Percentiles rank a stretch among this genome's conserved stretches.
phyloP scores from a whole-genome alignment of 2,797 vertebrate species.

The Novumbra hubbsi region DNA sequence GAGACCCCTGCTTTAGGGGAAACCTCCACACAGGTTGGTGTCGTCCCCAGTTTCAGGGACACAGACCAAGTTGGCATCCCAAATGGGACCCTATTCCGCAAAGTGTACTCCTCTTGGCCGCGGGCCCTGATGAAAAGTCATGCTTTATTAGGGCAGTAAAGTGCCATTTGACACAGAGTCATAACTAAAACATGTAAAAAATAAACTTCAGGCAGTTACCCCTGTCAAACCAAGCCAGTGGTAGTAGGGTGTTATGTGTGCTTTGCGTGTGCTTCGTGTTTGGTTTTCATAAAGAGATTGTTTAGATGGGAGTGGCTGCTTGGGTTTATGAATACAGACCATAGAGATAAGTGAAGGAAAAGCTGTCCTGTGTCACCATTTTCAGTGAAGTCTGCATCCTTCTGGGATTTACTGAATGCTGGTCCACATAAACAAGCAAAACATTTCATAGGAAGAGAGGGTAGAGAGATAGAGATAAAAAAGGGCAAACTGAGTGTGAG shows the following conservation, averaged over 20 bases:
- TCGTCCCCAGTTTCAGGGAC: not conserved
- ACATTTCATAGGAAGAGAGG: constrained; percentile 9
- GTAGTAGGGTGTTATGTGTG: not conserved
- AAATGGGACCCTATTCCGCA: not conserved
- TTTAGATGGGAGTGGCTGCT: constrained; percentile 34
- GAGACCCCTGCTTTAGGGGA: not conserved
- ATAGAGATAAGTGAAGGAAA: constrained; percentile 33
- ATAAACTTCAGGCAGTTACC: not conserved
- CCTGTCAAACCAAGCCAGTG: not conserved
- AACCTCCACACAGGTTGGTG: not conserved
- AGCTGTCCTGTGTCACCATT: not conserved
- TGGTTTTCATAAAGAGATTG: constrained; percentile 37
- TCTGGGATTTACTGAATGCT: constrained; percentile 37
- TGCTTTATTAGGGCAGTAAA: not conserved
- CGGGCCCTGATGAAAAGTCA: not conserved
- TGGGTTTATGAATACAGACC: constrained; percentile 40
- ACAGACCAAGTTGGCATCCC: not conserved
- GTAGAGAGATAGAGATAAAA: constrained; percentile 1
- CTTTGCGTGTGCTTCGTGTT: constrained; percentile 17
- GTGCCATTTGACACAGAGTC: not conserved
- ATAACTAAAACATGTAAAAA: not conserved
- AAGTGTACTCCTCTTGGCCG: too few species aligned
- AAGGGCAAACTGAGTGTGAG: not conserved
- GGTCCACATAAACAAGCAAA: constrained; percentile 27
- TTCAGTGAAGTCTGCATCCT: constrained; percentile 14